Evolutionary conservation across 2,888 invertebrate species (phyloP), one percentile per base, ranked within the genome.

Genomic region (Andrena bucephala): DNA sequence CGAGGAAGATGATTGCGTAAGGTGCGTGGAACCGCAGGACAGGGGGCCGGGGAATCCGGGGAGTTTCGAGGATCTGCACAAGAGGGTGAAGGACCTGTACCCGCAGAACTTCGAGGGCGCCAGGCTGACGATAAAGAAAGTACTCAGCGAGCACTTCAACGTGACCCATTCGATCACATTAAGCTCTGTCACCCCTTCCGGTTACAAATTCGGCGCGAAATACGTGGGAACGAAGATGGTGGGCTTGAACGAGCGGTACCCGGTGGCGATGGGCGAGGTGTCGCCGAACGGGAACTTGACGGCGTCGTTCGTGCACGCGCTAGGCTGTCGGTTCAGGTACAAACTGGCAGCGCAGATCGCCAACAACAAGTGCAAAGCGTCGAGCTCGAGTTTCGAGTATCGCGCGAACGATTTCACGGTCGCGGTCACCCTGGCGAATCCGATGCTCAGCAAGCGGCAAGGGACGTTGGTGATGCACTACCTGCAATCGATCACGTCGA

Each of bases 11-110:
- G 57, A 57, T 24, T 75, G 75, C 29, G 13, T 83, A 24, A 73
- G 82, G 3, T 93, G 93, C 68, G 27, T 89, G 1, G 78, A 85
- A 3, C 76, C 75, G 6, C 82, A 76, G 5, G 89, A 87, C 65
- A 87, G 70, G 42, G 85, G 86, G 16, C 93, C 93, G 1, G 93
- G 93, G 3, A 93, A 93, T 83, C 93, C 93, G 10, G 93, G 93
- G n/a, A 92, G 90, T 29, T 93, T 94, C 82, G 92, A 92, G 67
- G 93, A 94, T 3, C 85, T 94, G n/a, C 94, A 94, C 66, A 92
- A 90, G 62, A 93, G 90, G 77, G 91, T 92, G 7, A 90, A 91
- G 33, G 89, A 90, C 7, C 85, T 94, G 24, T 91, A 92, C 66
- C 93, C 93, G 0, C 89, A 81, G n/a, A 91, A 90, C 73, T 94